Conservation (phyloP, 2,888 invertebrate genomes). For the Smittia aterrima region DNA sequence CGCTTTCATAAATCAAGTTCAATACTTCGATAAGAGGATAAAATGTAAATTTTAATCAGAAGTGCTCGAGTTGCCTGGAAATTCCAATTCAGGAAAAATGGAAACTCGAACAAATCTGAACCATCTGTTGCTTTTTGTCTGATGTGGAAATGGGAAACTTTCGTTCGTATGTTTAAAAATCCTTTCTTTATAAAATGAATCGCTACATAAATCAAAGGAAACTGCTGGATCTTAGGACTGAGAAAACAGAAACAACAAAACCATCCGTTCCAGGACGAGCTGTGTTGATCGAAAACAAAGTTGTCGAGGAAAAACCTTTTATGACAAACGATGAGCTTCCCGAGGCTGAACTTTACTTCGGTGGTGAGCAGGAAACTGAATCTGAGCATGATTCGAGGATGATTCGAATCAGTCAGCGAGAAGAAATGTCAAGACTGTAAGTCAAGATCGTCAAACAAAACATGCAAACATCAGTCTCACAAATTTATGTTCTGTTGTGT, state of each 20-base stretch:
- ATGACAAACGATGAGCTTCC: slow-evolving; percentile 39
- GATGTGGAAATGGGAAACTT: background rate
- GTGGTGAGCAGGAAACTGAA: slow-evolving; percentile 42
- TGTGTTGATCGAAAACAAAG: slow-evolving; percentile 18
- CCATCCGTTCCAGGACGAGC: slow-evolving; percentile 7
- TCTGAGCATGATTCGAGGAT: slow-evolving; percentile 30
- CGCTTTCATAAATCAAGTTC: slow-evolving; percentile 44
- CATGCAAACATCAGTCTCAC: background rate
- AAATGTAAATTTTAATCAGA: slow-evolving; percentile 56
- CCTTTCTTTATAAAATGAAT: background rate
- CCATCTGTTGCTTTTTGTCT: slow-evolving; percentile 31
- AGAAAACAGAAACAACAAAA: slow-evolving; percentile 1
- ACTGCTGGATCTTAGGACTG: background rate
- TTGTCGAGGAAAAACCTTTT: slow-evolving; percentile 29
- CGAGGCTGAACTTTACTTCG: slow-evolving; percentile 42
- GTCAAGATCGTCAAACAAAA: slow-evolving; percentile 42
- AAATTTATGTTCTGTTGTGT: background rate
- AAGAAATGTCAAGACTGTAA: slow-evolving; percentile 47
- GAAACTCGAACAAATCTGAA: background rate
- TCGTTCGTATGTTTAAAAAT: background rate
- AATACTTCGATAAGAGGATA: slow-evolving; percentile 54
- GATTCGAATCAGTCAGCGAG: slow-evolving; percentile 43
- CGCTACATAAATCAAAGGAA: slow-evolving; percentile 3
- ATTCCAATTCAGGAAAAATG: background rate
- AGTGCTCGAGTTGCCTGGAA: slow-evolving; percentile 37